Base-by-base conservation (phyloP, 2,888 invertebrate genomes). In the Drosophila neotestacea region DNA sequence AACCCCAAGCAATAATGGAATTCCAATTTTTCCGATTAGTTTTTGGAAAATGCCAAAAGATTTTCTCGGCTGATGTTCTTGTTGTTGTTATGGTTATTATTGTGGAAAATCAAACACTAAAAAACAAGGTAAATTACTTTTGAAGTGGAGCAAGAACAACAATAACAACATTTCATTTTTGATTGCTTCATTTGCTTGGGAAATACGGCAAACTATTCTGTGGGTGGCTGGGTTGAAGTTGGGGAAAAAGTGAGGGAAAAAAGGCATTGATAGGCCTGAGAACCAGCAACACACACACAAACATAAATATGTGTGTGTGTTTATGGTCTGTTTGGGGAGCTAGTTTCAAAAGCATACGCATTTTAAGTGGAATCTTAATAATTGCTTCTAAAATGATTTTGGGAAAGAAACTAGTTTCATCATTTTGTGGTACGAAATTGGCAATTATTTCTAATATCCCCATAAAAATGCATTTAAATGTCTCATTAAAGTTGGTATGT, bases 71-170 rank as follows among this genome's bases (percentile, higher is more conserved):
- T 61, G 30, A 41, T 16, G 9, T 22, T 42, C 16, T 22, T 22
- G 42, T 42, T 59, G 38, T 46, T 46, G 32, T 47, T 55, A 13
- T 28, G 42, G 10, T 42, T 34, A 38, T 28, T 51, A 10, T 71
- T 48, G 64, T 61, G 32, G 38, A 58, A 58, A 58, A 65, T 65
- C 55, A 60, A 70, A 71, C 36, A 41, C 16, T 28, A 34, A 46
- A 68, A 85, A 88, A 77, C 70, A 88, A 74, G 68, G 72, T 81
- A 79, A 88, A 88, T 88, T 83, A 84, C 79, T 71, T 81, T 77
- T 88, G 62, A 88, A 86, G 88, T 80, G 81, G 52, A 47, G 59
- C 58, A 65, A 73, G 41, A 63, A 56, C 62, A 70, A 62, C 36
- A 67, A 80, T 58, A 74, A 50, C 46, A 68, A 76, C 62, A 63